A percentile compares a stretch with the other conserved stretches of the same genome.
Evolutionary conservation across 1,140 invertebrate genomes (phyloP).

Genomic region (Odontomachus brunneus): DNA sequence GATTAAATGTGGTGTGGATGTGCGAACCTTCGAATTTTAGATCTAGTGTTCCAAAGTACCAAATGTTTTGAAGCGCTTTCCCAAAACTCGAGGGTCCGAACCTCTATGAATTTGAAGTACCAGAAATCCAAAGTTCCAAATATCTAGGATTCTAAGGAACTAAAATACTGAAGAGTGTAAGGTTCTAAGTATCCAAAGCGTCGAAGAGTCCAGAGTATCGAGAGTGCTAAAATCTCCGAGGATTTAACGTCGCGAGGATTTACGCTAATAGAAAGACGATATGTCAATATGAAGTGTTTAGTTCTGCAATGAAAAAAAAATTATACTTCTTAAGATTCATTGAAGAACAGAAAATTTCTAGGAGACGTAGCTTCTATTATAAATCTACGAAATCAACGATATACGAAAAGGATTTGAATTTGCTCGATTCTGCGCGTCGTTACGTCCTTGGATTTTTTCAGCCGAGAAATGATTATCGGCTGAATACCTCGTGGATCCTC

Average conservation of each 20-base stretch:
- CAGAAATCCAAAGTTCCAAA: constrained; percentile 26
- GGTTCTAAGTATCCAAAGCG: constrained; percentile 47
- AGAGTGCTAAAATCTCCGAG: constrained; percentile 21
- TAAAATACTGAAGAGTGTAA: constrained; percentile 17
- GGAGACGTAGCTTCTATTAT: no score
- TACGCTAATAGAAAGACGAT: not conserved
- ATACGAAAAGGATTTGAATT: not conserved
- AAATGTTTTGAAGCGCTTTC: not conserved
- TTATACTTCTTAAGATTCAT: not conserved
- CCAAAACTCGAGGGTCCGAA: not conserved
- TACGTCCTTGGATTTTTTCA: not conserved
- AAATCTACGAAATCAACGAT: no score
- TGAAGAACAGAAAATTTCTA: not conserved
- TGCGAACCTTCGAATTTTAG: not conserved
- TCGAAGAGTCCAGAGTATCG: constrained; percentile 10
- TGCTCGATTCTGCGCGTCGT: not conserved
- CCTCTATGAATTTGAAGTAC: constrained; percentile 28
- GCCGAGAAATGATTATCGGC: not conserved
- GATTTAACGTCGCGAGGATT: not conserved
- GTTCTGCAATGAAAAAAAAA: constrained; percentile 3
- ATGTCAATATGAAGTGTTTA: not conserved
- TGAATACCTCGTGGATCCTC: not conserved
- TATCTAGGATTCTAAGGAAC: constrained; percentile 32
- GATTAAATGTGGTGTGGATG: not conserved
- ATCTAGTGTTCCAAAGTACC: not conserved